phyloP scores from a whole-genome alignment of 2,888 invertebrate genomes.

The Rapana venosa region DNA sequence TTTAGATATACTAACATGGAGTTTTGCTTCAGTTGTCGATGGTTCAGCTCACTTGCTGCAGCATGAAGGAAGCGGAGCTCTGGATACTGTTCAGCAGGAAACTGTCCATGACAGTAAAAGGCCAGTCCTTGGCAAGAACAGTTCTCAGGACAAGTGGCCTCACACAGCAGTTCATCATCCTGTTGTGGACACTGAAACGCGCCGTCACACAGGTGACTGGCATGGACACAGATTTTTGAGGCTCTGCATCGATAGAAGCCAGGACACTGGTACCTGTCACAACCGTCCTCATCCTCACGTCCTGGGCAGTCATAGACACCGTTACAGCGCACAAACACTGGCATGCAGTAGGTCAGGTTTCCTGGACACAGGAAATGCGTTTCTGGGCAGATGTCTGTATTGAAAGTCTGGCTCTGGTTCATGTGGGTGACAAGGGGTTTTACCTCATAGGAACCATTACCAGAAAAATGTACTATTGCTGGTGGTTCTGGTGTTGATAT shows the following conservation, averaged over 20 bases:
- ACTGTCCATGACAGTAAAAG: neutral
- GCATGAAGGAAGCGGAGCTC: slow-evolving; percentile 26
- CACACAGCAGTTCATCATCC: slow-evolving; percentile 28
- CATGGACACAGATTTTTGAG: neutral
- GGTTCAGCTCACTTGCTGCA: neutral
- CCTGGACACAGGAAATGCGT: slow-evolving; percentile 33
- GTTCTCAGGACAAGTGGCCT: slow-evolving; percentile 20
- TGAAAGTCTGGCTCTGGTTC: neutral
- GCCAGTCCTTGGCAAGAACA: slow-evolving; percentile 32
- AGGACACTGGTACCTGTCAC: slow-evolving; percentile 8
- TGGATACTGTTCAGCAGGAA: neutral
- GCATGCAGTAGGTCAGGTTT: slow-evolving; percentile 28
- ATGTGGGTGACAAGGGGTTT: neutral
- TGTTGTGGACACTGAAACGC: slow-evolving; percentile 23
- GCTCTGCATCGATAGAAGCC: slow-evolving; percentile 30
- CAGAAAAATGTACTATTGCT: neutral
- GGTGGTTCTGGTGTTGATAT: neutral
- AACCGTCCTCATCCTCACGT: slow-evolving; percentile 10
- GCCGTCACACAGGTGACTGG: slow-evolving; percentile 21
- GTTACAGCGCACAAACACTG: slow-evolving; percentile 39
- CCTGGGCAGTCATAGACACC: slow-evolving; percentile 30
- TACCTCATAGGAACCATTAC: neutral
- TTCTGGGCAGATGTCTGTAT: neutral
- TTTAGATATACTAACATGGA: slow-evolving; percentile 4
- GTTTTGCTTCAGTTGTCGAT: neutral